Conservation (phyloP, 30 jellyfish, hydroid and myxozoan species). For the Euphysa ruthae region DNA sequence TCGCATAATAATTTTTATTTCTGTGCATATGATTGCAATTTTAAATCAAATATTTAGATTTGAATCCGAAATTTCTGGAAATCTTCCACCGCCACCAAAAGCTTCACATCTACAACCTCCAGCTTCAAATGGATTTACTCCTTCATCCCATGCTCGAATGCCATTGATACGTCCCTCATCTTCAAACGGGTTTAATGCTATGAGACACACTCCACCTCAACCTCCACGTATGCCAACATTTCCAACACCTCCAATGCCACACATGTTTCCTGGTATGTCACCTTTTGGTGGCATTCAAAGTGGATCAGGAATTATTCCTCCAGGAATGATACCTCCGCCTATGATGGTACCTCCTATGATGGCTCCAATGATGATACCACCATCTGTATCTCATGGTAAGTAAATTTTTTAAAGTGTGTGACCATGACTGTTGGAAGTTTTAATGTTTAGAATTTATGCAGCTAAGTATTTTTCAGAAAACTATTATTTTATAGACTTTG, state of each 20-base stretch:
- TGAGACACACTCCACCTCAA: constrained; percentile 5
- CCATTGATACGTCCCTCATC: background rate
- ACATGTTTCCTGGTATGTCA: constrained; percentile 18
- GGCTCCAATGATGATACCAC: constrained; percentile 51
- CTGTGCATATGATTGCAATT: too few relatives aligned
- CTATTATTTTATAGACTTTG: too few relatives aligned
- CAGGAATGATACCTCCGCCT: constrained; percentile 57
- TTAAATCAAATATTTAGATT: constrained; percentile 64
- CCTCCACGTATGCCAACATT: constrained; percentile 32
- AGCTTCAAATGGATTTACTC: background rate
- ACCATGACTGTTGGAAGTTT: too few relatives aligned
- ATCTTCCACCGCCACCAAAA: constrained; percentile 96
- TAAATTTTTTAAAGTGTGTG: too few relatives aligned
- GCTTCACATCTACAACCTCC: constrained; percentile 36
- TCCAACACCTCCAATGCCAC: constrained; percentile 54
- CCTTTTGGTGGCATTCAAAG: constrained; percentile 6
- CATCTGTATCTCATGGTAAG: too few relatives aligned
- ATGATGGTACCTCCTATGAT: constrained; percentile 30
- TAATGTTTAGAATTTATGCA: too few relatives aligned
- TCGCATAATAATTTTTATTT: too few relatives aligned
- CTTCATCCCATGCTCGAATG: background rate
- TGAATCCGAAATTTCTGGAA: constrained; percentile 87
- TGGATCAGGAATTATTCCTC: background rate
- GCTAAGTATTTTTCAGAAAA: too few relatives aligned
- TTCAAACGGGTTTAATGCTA: background rate